A percentile compares a stretch with the other conserved stretches of the same genome.
Conservation (phyloP, 2,797 vertebrate species). For the Chlorospingus semifuscus region DNA sequence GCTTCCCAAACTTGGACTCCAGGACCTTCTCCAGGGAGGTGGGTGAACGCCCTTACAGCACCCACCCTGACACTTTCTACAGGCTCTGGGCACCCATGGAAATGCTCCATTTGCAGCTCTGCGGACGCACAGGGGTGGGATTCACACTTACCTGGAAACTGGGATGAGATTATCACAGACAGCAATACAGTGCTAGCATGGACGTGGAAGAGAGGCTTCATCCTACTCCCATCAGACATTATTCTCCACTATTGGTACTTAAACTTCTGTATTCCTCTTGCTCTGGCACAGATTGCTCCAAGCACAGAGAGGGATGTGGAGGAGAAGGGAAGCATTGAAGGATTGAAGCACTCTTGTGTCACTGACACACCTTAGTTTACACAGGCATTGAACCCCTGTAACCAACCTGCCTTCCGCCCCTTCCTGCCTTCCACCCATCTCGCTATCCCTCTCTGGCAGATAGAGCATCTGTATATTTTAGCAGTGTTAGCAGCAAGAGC, state of each 20-base stretch:
- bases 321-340: neutral
- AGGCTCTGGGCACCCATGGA: neutral
- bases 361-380: neutral
- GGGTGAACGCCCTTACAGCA: neutral
- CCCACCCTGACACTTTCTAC: neutral
- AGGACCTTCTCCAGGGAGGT: neutral
- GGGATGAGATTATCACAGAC: neutral
- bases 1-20: neutral
- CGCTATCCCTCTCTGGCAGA: neutral
- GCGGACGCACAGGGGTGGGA: neutral
- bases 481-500: neutral
- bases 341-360: neutral
- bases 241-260: neutral
- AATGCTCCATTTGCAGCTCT: neutral
- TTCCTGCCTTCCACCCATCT: too few relatives aligned
- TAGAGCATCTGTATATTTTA: neutral
- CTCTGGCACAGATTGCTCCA: neutral
- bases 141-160: neutral
- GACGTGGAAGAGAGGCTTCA: neutral
- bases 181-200: neutral
- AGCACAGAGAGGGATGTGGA: neutral
- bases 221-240: neutral
- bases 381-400: neutral
- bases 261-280: neutral
- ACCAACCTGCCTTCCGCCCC: too few relatives aligned